Evolutionary conservation across 1,140 invertebrate species (phyloP).

Genomic region (Zaprionus kolodkinae): DNA sequence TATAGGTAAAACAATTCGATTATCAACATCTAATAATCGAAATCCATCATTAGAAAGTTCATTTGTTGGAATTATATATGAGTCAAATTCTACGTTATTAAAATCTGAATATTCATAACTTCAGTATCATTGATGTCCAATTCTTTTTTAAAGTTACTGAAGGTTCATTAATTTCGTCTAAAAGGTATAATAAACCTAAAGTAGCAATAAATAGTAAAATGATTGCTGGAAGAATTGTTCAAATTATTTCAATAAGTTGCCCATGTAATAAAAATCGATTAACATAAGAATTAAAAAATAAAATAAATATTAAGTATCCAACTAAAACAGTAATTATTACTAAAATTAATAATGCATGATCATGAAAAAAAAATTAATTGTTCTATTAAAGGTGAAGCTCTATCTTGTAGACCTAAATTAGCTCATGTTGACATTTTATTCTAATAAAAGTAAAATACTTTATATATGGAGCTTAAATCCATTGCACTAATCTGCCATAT

Average conservation of each 20-base stretch:
- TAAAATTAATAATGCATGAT: constrained; percentile 84
- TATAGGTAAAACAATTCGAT: constrained; percentile 86
- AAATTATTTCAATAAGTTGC: no score
- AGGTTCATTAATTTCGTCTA: constrained; percentile 86
- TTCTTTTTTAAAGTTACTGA: neutral
- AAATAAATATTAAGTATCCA: constrained; percentile 86
- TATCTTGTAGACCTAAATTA: constrained; percentile 86
- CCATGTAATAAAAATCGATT: constrained; percentile 85
- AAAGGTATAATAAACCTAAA: constrained; percentile 86
- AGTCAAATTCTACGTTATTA: no score
- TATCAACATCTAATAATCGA: constrained; percentile 86
- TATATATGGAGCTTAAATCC: no score
- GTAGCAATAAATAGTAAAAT: constrained; percentile 88
- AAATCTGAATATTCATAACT: no score
- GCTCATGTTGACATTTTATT: constrained; percentile 85
- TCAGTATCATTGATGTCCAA: no score
- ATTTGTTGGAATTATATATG: no score
- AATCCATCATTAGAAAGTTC: no score
- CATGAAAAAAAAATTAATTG: constrained; percentile 87
- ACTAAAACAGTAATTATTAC: constrained; percentile 85
- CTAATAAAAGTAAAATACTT: constrained; percentile 84
- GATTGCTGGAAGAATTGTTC: no score
- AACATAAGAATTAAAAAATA: constrained; percentile 85
- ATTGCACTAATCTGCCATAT: no score
- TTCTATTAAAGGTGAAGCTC: constrained; percentile 86